These are phyloP conservation scores for Phortica variegata DNA, from an alignment of 1,140 invertebrate species.

Conservation along the genomic window DNA sequence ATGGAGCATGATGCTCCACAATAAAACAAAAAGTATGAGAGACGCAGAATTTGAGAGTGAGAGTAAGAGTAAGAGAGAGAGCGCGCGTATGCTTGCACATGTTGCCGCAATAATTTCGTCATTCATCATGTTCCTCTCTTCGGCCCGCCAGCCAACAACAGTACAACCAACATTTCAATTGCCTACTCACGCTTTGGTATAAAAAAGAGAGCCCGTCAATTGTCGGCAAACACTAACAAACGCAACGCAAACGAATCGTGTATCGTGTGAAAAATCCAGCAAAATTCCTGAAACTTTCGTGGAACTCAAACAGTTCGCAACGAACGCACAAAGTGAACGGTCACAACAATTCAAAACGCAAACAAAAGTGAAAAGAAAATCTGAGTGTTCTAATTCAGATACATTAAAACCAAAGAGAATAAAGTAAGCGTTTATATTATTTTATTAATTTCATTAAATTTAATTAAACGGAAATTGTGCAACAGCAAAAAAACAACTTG, in stretches of 20 bases:
- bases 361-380: slow-evolving; percentile 22
- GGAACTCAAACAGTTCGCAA: slow-evolving; percentile 39
- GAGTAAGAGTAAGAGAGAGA: slow-evolving; percentile 12
- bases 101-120: slow-evolving; percentile 34
- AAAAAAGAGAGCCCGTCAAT: slow-evolving; percentile 1
- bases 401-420: too few relatives aligned
- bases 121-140: slow-evolving; percentile 45
- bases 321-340: slow-evolving; percentile 43
- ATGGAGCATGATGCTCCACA: slow-evolving; percentile 32
- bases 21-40: slow-evolving; percentile 23
- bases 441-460: too few relatives aligned
- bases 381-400: slow-evolving; percentile 28
- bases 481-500: too few relatives aligned
- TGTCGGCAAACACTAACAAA: background rate
- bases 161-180: background rate
- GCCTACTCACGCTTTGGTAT: background rate
- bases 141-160: too few relatives aligned
- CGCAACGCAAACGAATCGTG: slow-evolving; percentile 8
- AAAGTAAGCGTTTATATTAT: too few relatives aligned
- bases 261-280: slow-evolving; percentile 40
- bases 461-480: too few relatives aligned
- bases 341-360: slow-evolving; percentile 28
- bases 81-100: slow-evolving; percentile 33
- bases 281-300: slow-evolving; percentile 33
- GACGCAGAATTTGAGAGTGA: slow-evolving; percentile 4